Base-by-base conservation (phyloP, 2,797 vertebrate species). In the Sebastes vulpes region DNA sequence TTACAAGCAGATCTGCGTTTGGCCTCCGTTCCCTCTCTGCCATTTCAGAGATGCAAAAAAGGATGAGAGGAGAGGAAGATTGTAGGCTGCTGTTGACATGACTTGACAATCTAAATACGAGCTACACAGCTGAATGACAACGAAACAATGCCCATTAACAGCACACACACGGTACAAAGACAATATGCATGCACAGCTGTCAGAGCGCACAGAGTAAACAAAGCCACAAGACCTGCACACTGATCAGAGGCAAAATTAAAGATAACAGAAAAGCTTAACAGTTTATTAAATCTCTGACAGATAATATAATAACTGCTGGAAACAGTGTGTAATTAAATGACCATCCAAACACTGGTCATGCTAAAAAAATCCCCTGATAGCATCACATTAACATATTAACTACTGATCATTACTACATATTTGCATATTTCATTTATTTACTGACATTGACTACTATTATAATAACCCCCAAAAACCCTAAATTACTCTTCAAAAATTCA, bases 281-380 rank as follows among this genome's bases (percentile, higher is more conserved):
- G 81, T 77, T 91, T 89, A 89, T 92, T 89, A 86, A 83, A 90
- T 90, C 87, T 86, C 48, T 65, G 52, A 53, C 52, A 63, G 84
- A 89, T 85, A 81, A 78, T 28, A 81, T 35, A 75, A 70, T 52
- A 67, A 63, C 59, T 68, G 81, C 70, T 70, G 65, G 57, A 75
- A 78, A 79, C 52, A 8, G 20, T 32, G 32, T 23, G 52, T 82
- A 83, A 92, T 89, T 79, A 90, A 84, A 89, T 20, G 31, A 72
- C 65, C 70, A 32, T 29, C 63, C 29, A 50, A 25, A 75, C 74
- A 26, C 35, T 29, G 28, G 72, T 68, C 4, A 26, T 21, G 10
- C 42, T 18, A 29, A 52, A 31, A 66, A 66, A 25, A 12, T 21
- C 64, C 65, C 29, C 38, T 18, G 67, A 79, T 77, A 70, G 54